Base-by-base conservation (phyloP, 1,140 invertebrate genomes). In the Cotesia vestalis region DNA sequence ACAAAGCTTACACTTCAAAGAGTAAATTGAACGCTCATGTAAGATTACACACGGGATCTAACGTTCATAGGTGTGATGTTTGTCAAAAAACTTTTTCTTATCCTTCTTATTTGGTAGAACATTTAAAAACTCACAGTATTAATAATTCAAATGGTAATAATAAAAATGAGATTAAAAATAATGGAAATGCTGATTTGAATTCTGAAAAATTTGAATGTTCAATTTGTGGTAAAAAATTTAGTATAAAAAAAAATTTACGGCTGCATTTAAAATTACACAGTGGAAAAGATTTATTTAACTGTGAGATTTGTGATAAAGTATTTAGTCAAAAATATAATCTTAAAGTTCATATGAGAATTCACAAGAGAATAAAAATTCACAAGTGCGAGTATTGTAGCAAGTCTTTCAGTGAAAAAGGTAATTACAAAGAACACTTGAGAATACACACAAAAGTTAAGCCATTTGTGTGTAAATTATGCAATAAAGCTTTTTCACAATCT, bases 401-500 rank as follows among this genome's bases (percentile, higher is more conserved):
- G 69, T 78, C 78, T 20, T 90, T 90, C 76, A 80, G 81, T 11
- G 87, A 87, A 20, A 85, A 86, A 62, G 86, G 86, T 66, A 89
- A 89, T 76, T 78, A 89, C 27, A 81, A 86, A 3, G 85, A 88
- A 67, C 89, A 90, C 76, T 71, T 86, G 68, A 83, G 87, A 77
- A 87, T 86, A 55, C 89, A 90, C 57, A 89, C 88, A 0, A 88
- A 87, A 72, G 77, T 86, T 6, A 88, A 89, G 68, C 89, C 89
- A 0, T 88, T 84, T 69, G 80, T 84, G 12, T 90, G 89, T 74
- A 80, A 86, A 75, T 71, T 80, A 0, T 89, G 86, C 73, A 82
- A 79, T 2, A 89, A 87, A 75, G 79, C 76, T 46, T 88, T 88
- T 63, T 77, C 83, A 0, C 84, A 86, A 66, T 84, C 83, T 17